Percentiles rank a stretch among this genome's conserved stretches.
phyloP scores from a whole-genome alignment of 2,888 invertebrate genomes.

The Pseudococcus viburni region DNA sequence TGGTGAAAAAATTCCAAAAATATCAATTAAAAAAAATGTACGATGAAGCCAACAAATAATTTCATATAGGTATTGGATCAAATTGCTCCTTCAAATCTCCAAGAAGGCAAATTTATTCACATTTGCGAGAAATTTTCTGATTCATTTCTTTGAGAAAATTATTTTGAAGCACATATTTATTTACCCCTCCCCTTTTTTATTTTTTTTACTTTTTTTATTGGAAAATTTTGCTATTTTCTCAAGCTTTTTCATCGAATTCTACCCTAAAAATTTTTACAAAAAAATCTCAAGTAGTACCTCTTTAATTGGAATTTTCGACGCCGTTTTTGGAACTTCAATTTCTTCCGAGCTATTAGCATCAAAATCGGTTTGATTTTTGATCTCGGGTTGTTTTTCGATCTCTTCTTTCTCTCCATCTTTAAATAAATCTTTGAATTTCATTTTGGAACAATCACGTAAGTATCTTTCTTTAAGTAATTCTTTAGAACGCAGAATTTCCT shows the following conservation, averaged over 20 bases:
- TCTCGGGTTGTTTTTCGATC: not conserved
- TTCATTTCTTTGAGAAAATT: no score
- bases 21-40: no score
- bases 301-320: not conserved
- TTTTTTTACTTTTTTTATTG: not conserved
- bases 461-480: slow-evolving; percentile 61
- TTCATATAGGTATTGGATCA: no score
- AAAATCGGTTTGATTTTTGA: not conserved
- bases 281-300: no score
- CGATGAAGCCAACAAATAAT: no score
- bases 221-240: not conserved
- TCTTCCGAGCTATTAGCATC: not conserved
- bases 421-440: slow-evolving; percentile 50
- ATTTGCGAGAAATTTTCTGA: no score
- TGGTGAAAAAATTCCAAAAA: no score
- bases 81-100: no score
- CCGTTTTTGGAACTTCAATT: not conserved
- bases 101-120: no score
- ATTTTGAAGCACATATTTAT: no score
- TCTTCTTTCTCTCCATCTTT: slow-evolving; percentile 9
- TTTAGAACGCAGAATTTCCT: slow-evolving; percentile 60
- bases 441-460: slow-evolving; percentile 57
- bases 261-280: no score
- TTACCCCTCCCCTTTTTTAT: no score
- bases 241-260: not conserved